Conservation (phyloP, 2,113 vertebrate species). For the Nasalis larvatus region DNA sequence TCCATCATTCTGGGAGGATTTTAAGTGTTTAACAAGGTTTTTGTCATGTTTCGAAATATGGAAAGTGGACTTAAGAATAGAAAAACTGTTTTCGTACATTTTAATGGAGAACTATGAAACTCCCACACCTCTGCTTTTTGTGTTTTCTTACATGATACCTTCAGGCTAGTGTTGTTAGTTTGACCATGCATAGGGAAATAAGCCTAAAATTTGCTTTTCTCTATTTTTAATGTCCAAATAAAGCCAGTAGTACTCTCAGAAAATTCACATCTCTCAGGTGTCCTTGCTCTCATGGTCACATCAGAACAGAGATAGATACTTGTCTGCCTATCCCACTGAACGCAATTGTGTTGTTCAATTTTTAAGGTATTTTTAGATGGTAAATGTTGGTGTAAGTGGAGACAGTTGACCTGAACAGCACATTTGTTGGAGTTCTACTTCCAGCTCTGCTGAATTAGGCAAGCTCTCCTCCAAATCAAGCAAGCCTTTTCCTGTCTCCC, state of each 20-base stretch:
- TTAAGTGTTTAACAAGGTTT: constrained; percentile 5
- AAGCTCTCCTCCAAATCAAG: background rate
- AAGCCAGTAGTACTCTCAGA: background rate
- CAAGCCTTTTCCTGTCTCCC: background rate
- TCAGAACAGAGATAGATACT: background rate
- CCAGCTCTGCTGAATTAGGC: background rate
- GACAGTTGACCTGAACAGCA: background rate
- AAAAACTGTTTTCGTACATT: constrained; percentile 27
- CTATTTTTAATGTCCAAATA: background rate
- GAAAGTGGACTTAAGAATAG: constrained; percentile 17
- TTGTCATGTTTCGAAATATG: background rate
- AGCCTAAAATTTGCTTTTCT: background rate
- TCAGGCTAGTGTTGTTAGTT: background rate
- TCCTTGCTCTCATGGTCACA: background rate
- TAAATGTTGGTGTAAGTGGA: background rate
- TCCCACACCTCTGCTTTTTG: background rate
- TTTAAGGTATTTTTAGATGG: constrained; percentile 3
- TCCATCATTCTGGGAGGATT: background rate
- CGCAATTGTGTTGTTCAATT: background rate
- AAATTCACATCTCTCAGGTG: constrained; percentile 29
- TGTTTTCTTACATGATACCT: background rate
- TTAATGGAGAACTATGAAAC: background rate
- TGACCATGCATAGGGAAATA: background rate
- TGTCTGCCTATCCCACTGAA: background rate
- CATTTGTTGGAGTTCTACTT: background rate